Base-by-base conservation (phyloP, 2,888 invertebrate species). In the Siphonodentalium dalli region DNA sequence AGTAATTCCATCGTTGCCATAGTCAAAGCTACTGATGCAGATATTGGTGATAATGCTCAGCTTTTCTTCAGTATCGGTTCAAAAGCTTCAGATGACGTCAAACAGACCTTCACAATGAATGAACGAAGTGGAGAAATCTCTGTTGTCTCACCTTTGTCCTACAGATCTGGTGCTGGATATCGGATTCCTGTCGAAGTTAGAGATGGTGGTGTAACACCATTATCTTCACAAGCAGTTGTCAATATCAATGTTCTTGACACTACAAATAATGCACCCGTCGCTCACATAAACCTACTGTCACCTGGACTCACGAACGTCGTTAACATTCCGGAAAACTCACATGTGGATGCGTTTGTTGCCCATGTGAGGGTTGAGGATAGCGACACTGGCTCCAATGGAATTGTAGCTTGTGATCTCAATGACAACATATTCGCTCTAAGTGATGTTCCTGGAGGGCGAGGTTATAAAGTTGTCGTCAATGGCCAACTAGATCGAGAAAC, bases 351-450 rank as follows among this genome's bases (percentile, higher is more conserved):
- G n/a, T 71, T 72, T 45, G 77, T 78, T 5, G 96, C 95, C 5
- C 92, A 95, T 51, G 89, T 96, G 0, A 87, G 88, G 56, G 93
- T 92, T 1, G 86, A 86, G 11, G 96, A 96, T 79, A 87, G 87
- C 44, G 96, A 97, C 81, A 84, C 84, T 43, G 95, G 93, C 0
- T 85, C 88, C 20, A 91, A 93, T 80, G 95, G 95, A 0, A 87
- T 90, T 75, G 90, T 96, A 37, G 42, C 51, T 15, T 78, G 78
- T 42, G 48, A 40, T n/a, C 37, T 62, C 13, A 39, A 50, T 15
- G 54, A 42, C 9, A 40, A 54, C 8, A 56, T 45, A 33, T 74
- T 75, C 54, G 58, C 54, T 20, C 61, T 71, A n/a, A 56, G 66
- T 26, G 59, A 59, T 28, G 42, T 69, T 34, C 44, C 61, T 20